Evolutionary conservation across 2,888 invertebrate species (phyloP), one percentile per base, ranked within the genome.

Genomic region (Hirtodrosophila confusa): DNA sequence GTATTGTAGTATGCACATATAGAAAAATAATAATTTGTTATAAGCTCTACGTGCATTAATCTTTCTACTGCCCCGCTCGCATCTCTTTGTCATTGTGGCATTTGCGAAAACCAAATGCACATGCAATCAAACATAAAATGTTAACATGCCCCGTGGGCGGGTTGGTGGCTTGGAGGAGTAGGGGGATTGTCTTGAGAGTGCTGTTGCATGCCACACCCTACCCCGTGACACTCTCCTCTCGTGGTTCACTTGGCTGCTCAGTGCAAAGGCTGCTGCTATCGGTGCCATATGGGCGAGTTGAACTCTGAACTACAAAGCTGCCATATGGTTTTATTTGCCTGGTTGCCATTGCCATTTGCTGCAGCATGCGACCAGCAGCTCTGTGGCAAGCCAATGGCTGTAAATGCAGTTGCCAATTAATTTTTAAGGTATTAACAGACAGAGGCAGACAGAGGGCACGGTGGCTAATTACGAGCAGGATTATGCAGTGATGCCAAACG

Each of bases 91-190:
- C 63, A 60, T 54, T 74, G 72, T 50, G 54, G 61, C 45, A 56
- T 55, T 68, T 63, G 64, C 57, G 43, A 66, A 66, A 76, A 67
- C 63, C 71, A 66, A 69, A 71, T 58, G 77, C 73, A 54, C 74
- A 69, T 62, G 65, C 73, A 77, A 77, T 72, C 72, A 75, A 65
- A 73, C 75, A 73, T 69, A 53, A 65, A 77, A 73, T 65, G 75
- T 75, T 60, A 60, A 68, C 77, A 71, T 56, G 54, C 48, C 73
- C 35, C 57, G 8, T 36, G 37, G 9, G 48, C 9, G 27, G 33
- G n/a, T 29, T 35, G 12, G n/a, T 12, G n/a, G 39, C 8, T 33
- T 39, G 23, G 8, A 17, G 33, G 2, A 12, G 7, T 39, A 39
- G 37, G 55, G 51, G 10, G 50, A 31, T 9, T 31, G 31, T 35